Percentiles rank a stretch among this genome's conserved stretches.
phyloP scores from a whole-genome alignment of 2,888 invertebrate genomes.

The Saturnia japonica region DNA sequence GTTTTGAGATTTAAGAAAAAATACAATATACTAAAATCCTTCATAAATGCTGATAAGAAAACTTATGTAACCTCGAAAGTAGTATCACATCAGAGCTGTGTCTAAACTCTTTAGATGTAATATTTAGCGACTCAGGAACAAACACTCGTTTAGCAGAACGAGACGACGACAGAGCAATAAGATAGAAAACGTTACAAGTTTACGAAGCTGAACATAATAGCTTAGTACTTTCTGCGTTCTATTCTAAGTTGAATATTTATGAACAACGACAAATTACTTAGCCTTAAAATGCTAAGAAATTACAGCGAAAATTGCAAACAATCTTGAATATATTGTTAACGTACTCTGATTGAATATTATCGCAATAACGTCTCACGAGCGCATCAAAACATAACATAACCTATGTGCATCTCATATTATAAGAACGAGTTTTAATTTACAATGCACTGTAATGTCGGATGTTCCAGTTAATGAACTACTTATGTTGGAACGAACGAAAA shows the following conservation, averaged over 20 bases:
- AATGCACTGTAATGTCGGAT: conserved; percentile 21
- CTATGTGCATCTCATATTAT: conserved; percentile 11
- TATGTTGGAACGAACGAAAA: conserved; percentile 35
- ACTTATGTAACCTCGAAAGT: not conserved
- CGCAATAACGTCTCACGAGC: conserved; percentile 20
- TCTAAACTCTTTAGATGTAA: conserved; percentile 49
- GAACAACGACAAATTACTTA: conserved; percentile 19
- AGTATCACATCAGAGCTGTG: conserved; percentile 41
- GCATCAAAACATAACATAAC: conserved; percentile 13
- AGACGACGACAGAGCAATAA: conserved; percentile 41
- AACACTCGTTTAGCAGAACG: conserved; percentile 37
- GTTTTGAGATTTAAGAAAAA: conserved; percentile 5
- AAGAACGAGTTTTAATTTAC: conserved; percentile 19
- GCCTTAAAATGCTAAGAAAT: conserved; percentile 18
- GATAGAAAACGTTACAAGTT: conserved; percentile 43
- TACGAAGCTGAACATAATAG: conserved; percentile 39
- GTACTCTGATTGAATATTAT: conserved; percentile 29
- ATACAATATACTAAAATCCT: conserved; percentile 25
- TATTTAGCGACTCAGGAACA: conserved; percentile 46
- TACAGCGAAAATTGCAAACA: conserved; percentile 32
- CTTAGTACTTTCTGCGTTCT: conserved; percentile 32
- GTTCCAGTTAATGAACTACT: conserved; percentile 19
- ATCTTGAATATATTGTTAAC: conserved; percentile 40
- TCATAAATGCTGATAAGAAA: conserved; percentile 6
- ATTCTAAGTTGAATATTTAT: conserved; percentile 25